Evolutionary conservation across 2,113 vertebrate species (phyloP).

Genomic region (Orthonyx spaldingii): DNA sequence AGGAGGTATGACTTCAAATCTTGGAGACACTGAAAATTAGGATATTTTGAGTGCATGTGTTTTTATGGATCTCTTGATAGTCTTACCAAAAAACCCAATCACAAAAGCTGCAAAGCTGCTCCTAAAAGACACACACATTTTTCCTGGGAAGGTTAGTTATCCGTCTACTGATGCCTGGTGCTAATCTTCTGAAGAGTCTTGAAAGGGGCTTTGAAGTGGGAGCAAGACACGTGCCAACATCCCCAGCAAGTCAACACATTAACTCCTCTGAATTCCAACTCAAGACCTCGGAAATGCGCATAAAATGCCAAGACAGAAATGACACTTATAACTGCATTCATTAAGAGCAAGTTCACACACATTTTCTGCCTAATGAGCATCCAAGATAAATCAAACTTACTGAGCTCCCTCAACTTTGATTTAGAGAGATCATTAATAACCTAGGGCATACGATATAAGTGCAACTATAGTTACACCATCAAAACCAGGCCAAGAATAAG

Average conservation of each 20-base stretch:
- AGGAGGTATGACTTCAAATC: not conserved
- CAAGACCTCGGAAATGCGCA: not conserved
- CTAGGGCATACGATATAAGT: not conserved
- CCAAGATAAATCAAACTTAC: not conserved
- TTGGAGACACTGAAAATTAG: not conserved
- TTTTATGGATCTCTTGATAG: not conserved
- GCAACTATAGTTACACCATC: not conserved
- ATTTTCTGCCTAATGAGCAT: not conserved
- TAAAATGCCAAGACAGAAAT: not conserved
- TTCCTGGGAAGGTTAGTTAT: not conserved
- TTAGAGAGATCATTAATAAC: not conserved
- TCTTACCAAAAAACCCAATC: not conserved
- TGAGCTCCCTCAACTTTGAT: not conserved
- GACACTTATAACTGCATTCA: not conserved
- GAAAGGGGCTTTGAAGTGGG: not conserved
- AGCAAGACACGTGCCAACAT: not conserved
- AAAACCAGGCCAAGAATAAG: not conserved
- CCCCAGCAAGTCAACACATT: not conserved
- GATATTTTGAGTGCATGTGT: not conserved
- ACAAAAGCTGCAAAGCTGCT: not conserved
- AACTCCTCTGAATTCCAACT: not conserved
- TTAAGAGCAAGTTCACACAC: not conserved
- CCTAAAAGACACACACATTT: not conserved
- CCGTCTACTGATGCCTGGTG: not conserved
- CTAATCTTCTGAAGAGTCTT: not conserved